Evolutionary conservation across 2,888 invertebrate genomes (phyloP), one percentile per base, ranked within the genome.

Genomic region (Corbicula japonica): DNA sequence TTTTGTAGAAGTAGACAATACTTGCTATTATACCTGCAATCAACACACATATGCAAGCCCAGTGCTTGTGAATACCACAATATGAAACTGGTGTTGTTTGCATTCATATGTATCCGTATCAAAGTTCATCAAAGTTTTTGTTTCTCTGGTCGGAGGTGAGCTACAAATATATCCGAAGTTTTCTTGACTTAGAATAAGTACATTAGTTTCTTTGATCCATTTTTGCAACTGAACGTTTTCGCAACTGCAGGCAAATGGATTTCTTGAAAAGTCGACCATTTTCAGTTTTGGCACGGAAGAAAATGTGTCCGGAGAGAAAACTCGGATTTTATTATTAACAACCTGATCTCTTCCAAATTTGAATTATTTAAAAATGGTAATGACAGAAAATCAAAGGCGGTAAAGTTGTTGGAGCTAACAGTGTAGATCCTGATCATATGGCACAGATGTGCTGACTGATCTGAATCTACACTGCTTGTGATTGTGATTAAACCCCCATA

Each of bases 201-300:
- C 72, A 12, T 65, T 72, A 12, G 86, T 84, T 44, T 74, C 72
- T 6, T 63, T 48, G 10, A 88, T 23, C 92, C 92, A 92, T 60
- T 86, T 76, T 32, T 86, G 80, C 56, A 92, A 84, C 5, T 83
- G 86, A 6, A 91, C 52, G 52, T 89, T 76, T 26, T 87, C 86
- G 81, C 92, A 92, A 23, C 85, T 84, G 72, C 92, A 92, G 38
- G 83, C 54, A 69, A 91, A 91, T 5, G 89, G 89, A 72, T 92
- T 92, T 41, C 78, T 63, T 6, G 90, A 87, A 50, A 92, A 82
- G 56, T 90, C 89, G 5, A 92, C 73, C 30, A 63, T 54, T 54
- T 88, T 66, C 18, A 92, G 69, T 5, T 86, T 73, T 21, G 54
- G 46, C 10, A 91, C 54, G n/a, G 78, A 72, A 18, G 84, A 62